A percentile compares a stretch with the other conserved stretches of the same genome.
Evolutionary conservation across 2,113 vertebrate species (phyloP).

Genomic region (Thomomys bottae): DNA sequence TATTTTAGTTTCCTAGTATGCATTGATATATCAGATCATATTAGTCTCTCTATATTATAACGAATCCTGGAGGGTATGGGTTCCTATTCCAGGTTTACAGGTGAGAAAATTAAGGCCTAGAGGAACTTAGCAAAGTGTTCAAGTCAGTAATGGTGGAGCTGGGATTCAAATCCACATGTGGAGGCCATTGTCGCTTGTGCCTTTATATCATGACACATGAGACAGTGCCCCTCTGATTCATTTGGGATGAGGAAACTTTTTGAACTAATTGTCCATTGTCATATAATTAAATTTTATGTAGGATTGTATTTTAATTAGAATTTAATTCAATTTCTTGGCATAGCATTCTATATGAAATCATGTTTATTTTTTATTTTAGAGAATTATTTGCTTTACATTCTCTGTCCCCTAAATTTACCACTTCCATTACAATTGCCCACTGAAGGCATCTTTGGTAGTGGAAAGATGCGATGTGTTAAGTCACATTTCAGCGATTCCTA

Average conservation of each 20-base stretch:
- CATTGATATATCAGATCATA: background rate
- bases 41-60: background rate
- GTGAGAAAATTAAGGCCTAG: background rate
- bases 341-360: constrained; percentile 12
- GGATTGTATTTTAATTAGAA: constrained; percentile 39
- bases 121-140: background rate
- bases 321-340: constrained; percentile 10
- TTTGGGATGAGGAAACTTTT: background rate
- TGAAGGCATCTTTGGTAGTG: background rate
- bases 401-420: background rate
- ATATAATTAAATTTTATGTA: constrained; percentile 51
- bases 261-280: background rate
- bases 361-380: background rate
- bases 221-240: background rate
- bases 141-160: background rate
- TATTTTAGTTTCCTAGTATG: background rate
- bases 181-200: background rate
- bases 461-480: background rate
- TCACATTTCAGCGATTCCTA: background rate
- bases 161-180: background rate
- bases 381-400: constrained; percentile 1
- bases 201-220: background rate
- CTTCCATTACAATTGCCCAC: background rate
- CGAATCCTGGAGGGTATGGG: background rate
- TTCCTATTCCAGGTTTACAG: constrained; percentile 4